Evolutionary conservation across 2,888 invertebrate genomes (phyloP).

Genomic region (Galerucella nymphaeae): DNA sequence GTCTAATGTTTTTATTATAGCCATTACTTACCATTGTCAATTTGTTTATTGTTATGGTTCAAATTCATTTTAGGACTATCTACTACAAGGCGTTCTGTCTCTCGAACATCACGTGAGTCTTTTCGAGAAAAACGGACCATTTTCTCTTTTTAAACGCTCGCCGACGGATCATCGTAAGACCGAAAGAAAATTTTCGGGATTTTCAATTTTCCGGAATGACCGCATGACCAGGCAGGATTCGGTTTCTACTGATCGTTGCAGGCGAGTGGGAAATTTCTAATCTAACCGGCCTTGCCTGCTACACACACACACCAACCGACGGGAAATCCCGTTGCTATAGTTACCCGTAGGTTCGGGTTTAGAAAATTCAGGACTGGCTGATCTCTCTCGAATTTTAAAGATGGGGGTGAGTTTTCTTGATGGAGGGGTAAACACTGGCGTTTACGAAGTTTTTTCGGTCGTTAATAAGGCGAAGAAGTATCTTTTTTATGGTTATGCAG

Average conservation of each 20-base stretch:
- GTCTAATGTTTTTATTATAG: constrained; percentile 21
- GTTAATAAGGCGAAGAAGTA: neutral
- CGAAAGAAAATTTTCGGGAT: constrained; percentile 17
- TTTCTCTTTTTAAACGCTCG: constrained; percentile 17
- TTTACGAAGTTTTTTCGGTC: neutral
- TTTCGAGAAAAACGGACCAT: constrained; percentile 25
- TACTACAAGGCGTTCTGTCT: constrained; percentile 15
- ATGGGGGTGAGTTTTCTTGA: constrained; percentile 3
- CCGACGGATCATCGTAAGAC: constrained; percentile 24
- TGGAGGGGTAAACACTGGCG: constrained; percentile 6
- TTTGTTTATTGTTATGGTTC: constrained; percentile 46
- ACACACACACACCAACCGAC: constrained; percentile 30
- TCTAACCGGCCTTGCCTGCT: constrained; percentile 31
- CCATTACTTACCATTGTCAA: constrained; percentile 56
- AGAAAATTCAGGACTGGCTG: constrained; percentile 42
- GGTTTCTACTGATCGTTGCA: constrained; percentile 28
- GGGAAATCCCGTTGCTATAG: constrained; percentile 50
- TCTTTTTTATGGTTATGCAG: neutral
- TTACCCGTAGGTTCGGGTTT: constrained; percentile 42
- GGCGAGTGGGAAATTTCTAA: constrained; percentile 20
- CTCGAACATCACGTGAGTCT: constrained; percentile 4
- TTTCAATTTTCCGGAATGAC: constrained; percentile 22
- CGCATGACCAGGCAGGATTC: constrained; percentile 30
- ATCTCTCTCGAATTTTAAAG: constrained; percentile 13
- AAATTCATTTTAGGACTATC: constrained; percentile 46